Evolutionary conservation across 1,140 invertebrate species (phyloP), one percentile per base, ranked within the genome.

Genomic region (Paralvinella palmiformis): DNA sequence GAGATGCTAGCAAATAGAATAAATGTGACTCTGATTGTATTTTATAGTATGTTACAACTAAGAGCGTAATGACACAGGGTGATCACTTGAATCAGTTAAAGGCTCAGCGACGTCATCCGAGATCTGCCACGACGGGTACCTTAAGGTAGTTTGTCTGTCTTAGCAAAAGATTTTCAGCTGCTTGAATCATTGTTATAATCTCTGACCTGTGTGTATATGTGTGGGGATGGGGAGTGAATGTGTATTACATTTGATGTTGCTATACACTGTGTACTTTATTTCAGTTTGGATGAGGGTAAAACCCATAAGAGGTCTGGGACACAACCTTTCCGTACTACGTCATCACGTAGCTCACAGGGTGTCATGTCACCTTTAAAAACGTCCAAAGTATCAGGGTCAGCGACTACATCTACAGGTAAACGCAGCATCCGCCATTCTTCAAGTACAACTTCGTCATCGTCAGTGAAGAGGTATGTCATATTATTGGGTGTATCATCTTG

Each of bases 11-110:
- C 45, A 27, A 29, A 52, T 6, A 22, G 24, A 22, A 29, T 22
- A 27, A 52, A 22, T 52, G 48, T 52, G 24, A 5, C 24, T 52
- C 6, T 52, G 24, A 52, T 13, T 52, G 6, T 2, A n/a, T 22
- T 6, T 27, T n/a, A 2, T 52, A 7, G 17, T 27, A 22, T 52
- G 48, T 27, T 27, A 22, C 15, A 20, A 13, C 31, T 52, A 29
- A 27, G 24, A 29, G 0, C n/a, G 13, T 52, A 6, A 57, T 57
- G 56, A 78, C 76, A 45, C 76, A 78, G 67, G 76, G 76, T 27
- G 76, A 78, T 61, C 75, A 76, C 67, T 58, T 78, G 27, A 78
- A 78, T 60, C 76, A 78, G 68, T 48, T 78, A 22, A 78, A 78
- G 61, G n/a, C 10, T 63, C 73, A 31, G 60, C 55, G 36, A 41